Base-by-base conservation (phyloP, 2,113 vertebrate species). In the Odobenus rosmarus region DNA sequence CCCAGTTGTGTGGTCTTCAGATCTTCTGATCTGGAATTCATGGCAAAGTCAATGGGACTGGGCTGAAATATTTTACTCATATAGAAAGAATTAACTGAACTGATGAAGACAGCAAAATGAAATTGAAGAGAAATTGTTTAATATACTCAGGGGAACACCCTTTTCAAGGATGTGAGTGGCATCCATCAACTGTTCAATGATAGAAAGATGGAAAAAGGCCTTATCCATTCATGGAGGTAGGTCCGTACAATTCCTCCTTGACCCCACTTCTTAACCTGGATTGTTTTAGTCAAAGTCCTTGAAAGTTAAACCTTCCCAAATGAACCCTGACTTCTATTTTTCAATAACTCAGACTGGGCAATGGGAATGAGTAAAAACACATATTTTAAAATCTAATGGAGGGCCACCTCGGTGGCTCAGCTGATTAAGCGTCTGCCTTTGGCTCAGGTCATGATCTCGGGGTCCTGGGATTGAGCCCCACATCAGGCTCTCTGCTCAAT, bases 101-200 rank as follows among this genome's bases (percentile, higher is more conserved):
- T 77, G 59, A 74, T 53, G 64, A 53, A 91, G 90, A 79, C 36
- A 67, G 61, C 28, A 84, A 90, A 93, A 88, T 53, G 57, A 90
- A 91, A 71, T 57, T 9, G 31, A 95, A 80, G 61, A 88, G 77
- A 67, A 74, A 91, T 49, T 24, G n/a, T 69, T 88, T 88, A 46
- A 93, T 53, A 59, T 67, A 7, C 96, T 84, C 28, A 0, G 36
- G 76, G 76, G 61, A 96, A 69, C 59, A 61, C n/a, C 49, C 5
- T 88, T 90, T 89, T 74, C 86, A 80, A 90, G 93, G 53, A n/a
- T 33, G 71, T 94, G 42, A 2, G 16, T 26, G 33, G 61, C 53
- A 51, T 33, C 85, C 39, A 49, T 83, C 80, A 76, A 42, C 80
- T 21, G 67, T 31, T 72, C 51, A 18, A 2, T 21, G 81, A 72